Evolutionary conservation across 2,888 invertebrate genomes (phyloP).

Genomic region (Caenorhabditis japonica): DNA sequence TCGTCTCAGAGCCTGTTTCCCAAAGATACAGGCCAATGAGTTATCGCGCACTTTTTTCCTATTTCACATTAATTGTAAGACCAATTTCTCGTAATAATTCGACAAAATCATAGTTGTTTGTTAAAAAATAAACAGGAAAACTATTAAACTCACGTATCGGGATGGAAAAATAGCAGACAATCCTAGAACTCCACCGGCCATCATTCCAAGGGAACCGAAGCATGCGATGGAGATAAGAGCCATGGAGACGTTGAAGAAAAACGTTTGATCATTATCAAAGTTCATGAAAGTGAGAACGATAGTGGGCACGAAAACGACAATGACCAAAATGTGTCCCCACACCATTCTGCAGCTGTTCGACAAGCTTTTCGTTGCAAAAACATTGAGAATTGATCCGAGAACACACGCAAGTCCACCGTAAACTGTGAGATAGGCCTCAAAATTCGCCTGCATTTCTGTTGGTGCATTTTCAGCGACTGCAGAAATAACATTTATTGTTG

Average conservation of each 20-base stretch:
- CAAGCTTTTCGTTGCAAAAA: slow-evolving; percentile 55
- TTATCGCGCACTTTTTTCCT: too few species aligned
- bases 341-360: slow-evolving; percentile 61
- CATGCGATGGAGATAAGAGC: slow-evolving; percentile 53
- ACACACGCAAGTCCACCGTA: slow-evolving; percentile 61
- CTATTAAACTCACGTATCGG: slow-evolving; percentile 50
- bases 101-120: too few species aligned
- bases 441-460: slow-evolving; percentile 37
- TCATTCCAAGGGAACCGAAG: slow-evolving; percentile 64
- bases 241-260: slow-evolving; percentile 62
- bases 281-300: slow-evolving; percentile 58
- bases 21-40: too few species aligned
- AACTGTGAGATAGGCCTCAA: slow-evolving; percentile 62
- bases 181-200: slow-evolving; percentile 64
- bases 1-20: too few species aligned
- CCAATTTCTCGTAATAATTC: too few species aligned
- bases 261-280: slow-evolving; percentile 57
- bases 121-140: background rate
- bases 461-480: slow-evolving; percentile 30
- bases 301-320: slow-evolving; percentile 60
- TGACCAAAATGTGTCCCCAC: slow-evolving; percentile 61
- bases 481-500: background rate
- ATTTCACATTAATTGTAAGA: too few species aligned
- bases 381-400: slow-evolving; percentile 59
- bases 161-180: slow-evolving; percentile 57